Base-by-base conservation (phyloP, 2,888 invertebrate species). In the Anticlea derivata region DNA sequence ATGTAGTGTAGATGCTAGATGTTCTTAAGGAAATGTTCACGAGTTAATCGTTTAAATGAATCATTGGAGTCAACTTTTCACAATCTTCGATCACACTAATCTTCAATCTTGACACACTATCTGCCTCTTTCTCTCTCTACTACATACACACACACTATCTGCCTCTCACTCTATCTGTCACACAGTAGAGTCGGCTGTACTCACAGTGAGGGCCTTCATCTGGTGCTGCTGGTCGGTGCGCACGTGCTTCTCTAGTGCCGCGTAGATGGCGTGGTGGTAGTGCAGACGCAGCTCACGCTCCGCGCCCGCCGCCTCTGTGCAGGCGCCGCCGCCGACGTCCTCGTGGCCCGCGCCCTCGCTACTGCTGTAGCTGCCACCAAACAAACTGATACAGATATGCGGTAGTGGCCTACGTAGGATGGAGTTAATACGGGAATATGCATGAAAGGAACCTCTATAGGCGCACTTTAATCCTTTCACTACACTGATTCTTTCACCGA, bases 231-330 rank as follows among this genome's bases (percentile, higher is more conserved):
- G 97, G 13, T 97, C 96, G 43, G 91, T 86, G 61, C 93, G 93
- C 87, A 97, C 93, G 35, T 94, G 93, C 83, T 97, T 97, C 67
- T 97, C 97, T 0, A 96, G 93, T 22, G 93, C 93, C 7, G 92
- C 84, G 76, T 94, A 96, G 60, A 96, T 93, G 60, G 93, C 91
- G 67, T 97, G 96, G 78, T 96, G 96, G 82, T 96, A 97, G 72
- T 96, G 95, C 75, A 96, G 94, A 38, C 95, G 93, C 55, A 98
- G 68, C 87, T 92, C 78, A 79, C 86, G 75, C 91, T 86, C 75
- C 73, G 71, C 76, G 74, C 66, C 58, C 41, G 39, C 74, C 61
- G 50, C 73, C 53, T 58, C 73, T 50, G 60, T 58, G 68, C 22
- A 64, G 70, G 35, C 65, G 46, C 73, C 55, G 7, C 75, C 58